Evolutionary conservation across 2,888 invertebrate genomes (phyloP).

Genomic region (Cheilosia pagana): DNA sequence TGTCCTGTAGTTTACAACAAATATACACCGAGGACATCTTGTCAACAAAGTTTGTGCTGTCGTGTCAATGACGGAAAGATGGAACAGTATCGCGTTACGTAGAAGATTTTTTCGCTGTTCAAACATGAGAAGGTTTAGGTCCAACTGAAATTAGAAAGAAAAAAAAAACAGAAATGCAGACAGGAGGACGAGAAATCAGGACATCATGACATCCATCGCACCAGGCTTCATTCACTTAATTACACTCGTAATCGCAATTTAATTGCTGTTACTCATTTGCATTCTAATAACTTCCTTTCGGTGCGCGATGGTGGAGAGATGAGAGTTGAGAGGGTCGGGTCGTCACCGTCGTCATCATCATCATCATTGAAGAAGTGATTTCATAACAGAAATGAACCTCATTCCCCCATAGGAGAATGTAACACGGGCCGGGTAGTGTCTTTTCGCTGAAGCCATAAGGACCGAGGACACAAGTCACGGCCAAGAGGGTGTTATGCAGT

Average conservation of each 20-base stretch:
- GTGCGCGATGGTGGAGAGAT: conserved; percentile 32
- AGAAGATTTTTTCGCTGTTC: not conserved
- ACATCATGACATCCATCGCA: conserved; percentile 51
- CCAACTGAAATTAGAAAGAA: not conserved
- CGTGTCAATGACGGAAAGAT: not conserved
- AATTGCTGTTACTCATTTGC: conserved; percentile 72
- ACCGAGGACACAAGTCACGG: conserved; percentile 23
- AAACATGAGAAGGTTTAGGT: conserved; percentile 7
- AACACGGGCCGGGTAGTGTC: conserved; percentile 18
- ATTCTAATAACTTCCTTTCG: conserved; percentile 66
- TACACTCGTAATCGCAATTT: conserved; percentile 72
- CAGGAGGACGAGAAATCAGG: conserved; percentile 36
- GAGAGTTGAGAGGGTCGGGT: not conserved
- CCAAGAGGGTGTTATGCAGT: conserved; percentile 42
- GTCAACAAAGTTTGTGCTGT: conserved; percentile 34
- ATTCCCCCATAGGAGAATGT: conserved; percentile 29
- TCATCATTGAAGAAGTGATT: conserved; percentile 47
- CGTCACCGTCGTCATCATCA: conserved; percentile 2
- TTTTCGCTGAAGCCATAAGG: conserved; percentile 1
- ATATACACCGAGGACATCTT: conserved; percentile 7
- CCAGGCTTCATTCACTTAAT: conserved; percentile 55
- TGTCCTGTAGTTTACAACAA: conserved; percentile 1
- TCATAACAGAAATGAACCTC: conserved; percentile 58
- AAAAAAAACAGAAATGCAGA: not conserved
- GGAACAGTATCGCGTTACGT: conserved; percentile 14